Evolutionary conservation across 2,113 vertebrate genomes (phyloP).

Genomic region (Ceratotherium simum): DNA sequence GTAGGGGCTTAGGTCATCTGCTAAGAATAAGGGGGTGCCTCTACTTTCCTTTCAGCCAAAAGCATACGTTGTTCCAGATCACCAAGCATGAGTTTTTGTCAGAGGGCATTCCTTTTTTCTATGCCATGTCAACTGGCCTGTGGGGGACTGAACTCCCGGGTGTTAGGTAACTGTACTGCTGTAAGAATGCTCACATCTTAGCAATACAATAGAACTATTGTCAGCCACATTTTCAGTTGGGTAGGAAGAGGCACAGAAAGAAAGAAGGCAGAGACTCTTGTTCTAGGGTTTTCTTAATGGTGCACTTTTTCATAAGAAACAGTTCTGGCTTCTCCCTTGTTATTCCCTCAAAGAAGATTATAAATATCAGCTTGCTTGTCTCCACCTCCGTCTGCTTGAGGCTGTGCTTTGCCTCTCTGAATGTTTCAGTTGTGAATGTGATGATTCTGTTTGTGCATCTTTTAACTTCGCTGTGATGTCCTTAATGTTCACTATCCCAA

Average conservation of each 20-base stretch:
- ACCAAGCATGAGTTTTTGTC: background rate
- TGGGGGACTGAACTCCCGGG: background rate
- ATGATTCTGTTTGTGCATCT: constrained; percentile 3
- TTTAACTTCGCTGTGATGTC: background rate
- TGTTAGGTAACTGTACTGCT: background rate
- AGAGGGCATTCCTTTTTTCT: background rate
- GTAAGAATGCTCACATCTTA: background rate
- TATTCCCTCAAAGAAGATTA: constrained; percentile 9
- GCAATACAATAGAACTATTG: background rate
- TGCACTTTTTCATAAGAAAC: background rate
- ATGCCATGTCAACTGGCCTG: background rate
- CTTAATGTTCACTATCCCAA: background rate
- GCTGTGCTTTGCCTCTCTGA: background rate
- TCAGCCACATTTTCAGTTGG: background rate
- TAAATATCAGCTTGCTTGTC: constrained; percentile 33
- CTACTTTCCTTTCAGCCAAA: background rate
- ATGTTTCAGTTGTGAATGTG: background rate
- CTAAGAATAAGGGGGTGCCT: background rate
- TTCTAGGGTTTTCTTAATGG: background rate
- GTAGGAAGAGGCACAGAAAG: background rate
- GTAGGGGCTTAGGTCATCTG: background rate
- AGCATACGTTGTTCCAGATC: background rate
- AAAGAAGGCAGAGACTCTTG: background rate
- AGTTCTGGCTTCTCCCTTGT: constrained; percentile 2
- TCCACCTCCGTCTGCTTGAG: background rate